Percentiles rank a stretch among this genome's conserved stretches.
Conservation (phyloP, 23 tunicate genomes). For the Trididemnum miniatum region DNA sequence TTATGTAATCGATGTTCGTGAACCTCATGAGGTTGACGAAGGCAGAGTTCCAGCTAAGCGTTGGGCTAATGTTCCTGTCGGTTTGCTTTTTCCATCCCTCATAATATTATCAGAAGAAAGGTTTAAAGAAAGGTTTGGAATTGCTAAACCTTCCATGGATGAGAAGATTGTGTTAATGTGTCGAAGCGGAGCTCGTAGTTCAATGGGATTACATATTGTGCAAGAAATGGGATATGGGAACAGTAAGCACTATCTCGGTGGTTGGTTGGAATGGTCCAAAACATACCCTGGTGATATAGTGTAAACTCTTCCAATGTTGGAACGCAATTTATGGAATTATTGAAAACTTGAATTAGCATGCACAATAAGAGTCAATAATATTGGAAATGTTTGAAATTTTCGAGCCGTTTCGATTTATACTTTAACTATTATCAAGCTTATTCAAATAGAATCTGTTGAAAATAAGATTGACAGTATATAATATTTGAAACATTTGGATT, state of each 20-base stretch:
- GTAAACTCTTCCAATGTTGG: no score
- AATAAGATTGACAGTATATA: no score
- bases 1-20: constrained; percentile 70
- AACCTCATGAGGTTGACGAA: constrained; percentile 59
- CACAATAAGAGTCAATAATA: no score
- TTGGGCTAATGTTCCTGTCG: constrained; percentile 65
- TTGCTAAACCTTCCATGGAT: constrained; percentile 39
- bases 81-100: constrained; percentile 37
- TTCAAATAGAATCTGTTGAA: no score
- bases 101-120: constrained; percentile 50
- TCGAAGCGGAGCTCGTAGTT: constrained; percentile 56
- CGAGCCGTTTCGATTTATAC: no score
- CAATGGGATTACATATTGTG: constrained; percentile 52
- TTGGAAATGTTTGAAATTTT: no score
- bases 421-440: no score
- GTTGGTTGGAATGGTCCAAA: constrained; percentile 61
- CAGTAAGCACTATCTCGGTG: constrained; percentile 67
- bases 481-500: no score
- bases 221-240: constrained; percentile 53
- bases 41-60: constrained; percentile 71
- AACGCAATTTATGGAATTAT: no score
- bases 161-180: constrained; percentile 80
- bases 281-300: not conserved
- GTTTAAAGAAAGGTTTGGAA: constrained; percentile 55
- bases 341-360: no score